Base-by-base conservation (phyloP, 2,113 vertebrate genomes). In the Accipiter virgatus region DNA sequence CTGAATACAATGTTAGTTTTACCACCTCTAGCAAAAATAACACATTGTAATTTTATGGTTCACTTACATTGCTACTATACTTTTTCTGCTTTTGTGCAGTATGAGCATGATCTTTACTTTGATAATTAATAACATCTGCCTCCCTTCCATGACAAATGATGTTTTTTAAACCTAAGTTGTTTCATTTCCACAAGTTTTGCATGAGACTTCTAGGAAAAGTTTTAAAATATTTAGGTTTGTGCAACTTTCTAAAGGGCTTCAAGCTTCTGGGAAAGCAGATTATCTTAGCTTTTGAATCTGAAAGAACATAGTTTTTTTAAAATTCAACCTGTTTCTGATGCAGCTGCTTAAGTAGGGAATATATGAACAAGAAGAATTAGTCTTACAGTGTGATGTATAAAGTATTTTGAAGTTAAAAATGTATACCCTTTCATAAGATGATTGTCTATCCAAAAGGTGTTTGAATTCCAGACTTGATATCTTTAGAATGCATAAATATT, bases 41-140 rank as follows among this genome's bases (percentile, higher is more conserved):
- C 56, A 92, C 31, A 72, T 32, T 94, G 59, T 67, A 58, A 74
- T 96, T 96, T 90, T 93, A 66, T 50, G 61, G 88, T 82, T 94
- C 97, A 81, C 45, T 81, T 85, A 27, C 22, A 79, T 31, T 42
- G 52, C 81, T 94, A 86, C 93, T 86, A 56, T 19, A n/a, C 20
- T 71, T 95, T 90, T 78, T 61, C 25, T 62, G 31, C 13, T 70
- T 82, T 84, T 71, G 12, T 52, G n/a, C 25, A 74, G 61, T 29
- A 67, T 29, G 9, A 86, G 10, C 6, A 7, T 77, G 36, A 68
- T 73, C 26, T 77, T 38, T 93, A 34, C 25, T 67, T 90, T 86
- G 55, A 47, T 95, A 97, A 95, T 96, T 93, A 82, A 58, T 56
- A 90, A 88, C 92, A 90, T 77, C 58, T 94, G 82, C 27, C 55